A percentile compares a stretch with the other conserved stretches of the same genome.
Conservation (phyloP, 2,797 vertebrate genomes). For the Pseudomugil gertrudae region DNA sequence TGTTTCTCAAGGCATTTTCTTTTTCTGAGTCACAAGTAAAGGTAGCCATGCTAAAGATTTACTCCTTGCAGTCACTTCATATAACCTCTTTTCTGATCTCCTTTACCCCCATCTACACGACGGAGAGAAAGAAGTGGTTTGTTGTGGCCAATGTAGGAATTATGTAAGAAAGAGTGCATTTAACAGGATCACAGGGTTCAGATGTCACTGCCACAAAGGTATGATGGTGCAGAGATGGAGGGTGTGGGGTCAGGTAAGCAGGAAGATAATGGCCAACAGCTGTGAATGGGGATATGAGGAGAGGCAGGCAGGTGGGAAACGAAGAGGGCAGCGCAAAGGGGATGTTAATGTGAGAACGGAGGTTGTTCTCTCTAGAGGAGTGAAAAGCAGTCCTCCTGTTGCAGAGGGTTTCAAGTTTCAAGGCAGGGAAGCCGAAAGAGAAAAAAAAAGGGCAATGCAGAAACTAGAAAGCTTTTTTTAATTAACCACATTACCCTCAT, state of each 20-base stretch:
- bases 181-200: conserved; percentile 75
- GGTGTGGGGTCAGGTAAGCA: conserved; percentile 63
- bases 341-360: conserved; percentile 66
- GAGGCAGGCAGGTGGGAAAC: conserved; percentile 70
- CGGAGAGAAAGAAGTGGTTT: conserved; percentile 51
- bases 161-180: conserved; percentile 70
- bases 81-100: conserved; percentile 27
- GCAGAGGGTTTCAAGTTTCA: conserved; percentile 81
- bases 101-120: conserved; percentile 21
- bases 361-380: conserved; percentile 61
- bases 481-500: background rate
- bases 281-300: conserved; percentile 66
- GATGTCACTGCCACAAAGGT: conserved; percentile 77
- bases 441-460: conserved; percentile 5
- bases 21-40: conserved; percentile 21
- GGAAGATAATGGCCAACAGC: conserved; percentile 76
- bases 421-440: conserved; percentile 30
- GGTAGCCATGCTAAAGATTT: conserved; percentile 21
- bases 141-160: conserved; percentile 55
- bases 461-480: conserved; percentile 27
- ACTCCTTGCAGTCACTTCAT: conserved; percentile 29
- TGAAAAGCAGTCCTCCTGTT: conserved; percentile 81
- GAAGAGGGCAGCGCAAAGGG: conserved; percentile 45
- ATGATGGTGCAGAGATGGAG: conserved; percentile 47
- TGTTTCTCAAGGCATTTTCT: background rate